Base-by-base conservation (phyloP, 2,113 vertebrate species). In the Sapayoa aenigma region DNA sequence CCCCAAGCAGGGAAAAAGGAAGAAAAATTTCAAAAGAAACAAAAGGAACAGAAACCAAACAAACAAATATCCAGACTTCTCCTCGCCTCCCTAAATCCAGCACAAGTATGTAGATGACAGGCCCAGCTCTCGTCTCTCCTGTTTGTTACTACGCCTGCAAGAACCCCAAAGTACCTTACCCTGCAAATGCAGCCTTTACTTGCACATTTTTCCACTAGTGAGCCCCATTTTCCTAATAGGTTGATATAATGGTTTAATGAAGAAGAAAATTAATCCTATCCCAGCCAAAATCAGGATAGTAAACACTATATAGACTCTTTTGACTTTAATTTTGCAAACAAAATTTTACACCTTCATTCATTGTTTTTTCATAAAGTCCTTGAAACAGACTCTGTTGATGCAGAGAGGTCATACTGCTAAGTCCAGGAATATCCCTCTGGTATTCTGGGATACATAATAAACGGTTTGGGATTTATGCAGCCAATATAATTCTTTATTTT, bases 101-200 rank as follows among this genome's bases (percentile, higher is more conserved):
- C n/a, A n/a, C n/a, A n/a, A n/a, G n/a, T 25, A 21, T 2, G 17
- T 13, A 67, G 42, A 28, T n/a, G 21, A 18, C 7, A 78, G n/a
- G 9, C 27, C 18, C 41, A 37, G 3, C 4, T 47, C 49, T 55
- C 59, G 9, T 14, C 30, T 84, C 18, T 23, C 25, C 15, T 15
- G 6, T 25, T 19, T 42, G 20, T 35, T 80, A 33, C n/a, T 80
- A 27, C 11, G 9, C 6, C 42, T 82, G n/a, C 56, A 87, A 87
- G 33, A 75, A 92, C 9, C 9, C 42, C 33, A n/a, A 52, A 81
- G 15, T 2, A 72, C 12, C 4, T 24, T 35, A 72, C 59, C 23
- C 31, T 53, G 14, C 33, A 47, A 56, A 59, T 0, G 0, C 7
- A 63, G 28, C 4, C 0, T 0, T 44, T 75, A 39, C 12, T 60